Conservation (phyloP, 30 jellyfish, hydroid and myxozoan species). For the Aurelia aurita region DNA sequence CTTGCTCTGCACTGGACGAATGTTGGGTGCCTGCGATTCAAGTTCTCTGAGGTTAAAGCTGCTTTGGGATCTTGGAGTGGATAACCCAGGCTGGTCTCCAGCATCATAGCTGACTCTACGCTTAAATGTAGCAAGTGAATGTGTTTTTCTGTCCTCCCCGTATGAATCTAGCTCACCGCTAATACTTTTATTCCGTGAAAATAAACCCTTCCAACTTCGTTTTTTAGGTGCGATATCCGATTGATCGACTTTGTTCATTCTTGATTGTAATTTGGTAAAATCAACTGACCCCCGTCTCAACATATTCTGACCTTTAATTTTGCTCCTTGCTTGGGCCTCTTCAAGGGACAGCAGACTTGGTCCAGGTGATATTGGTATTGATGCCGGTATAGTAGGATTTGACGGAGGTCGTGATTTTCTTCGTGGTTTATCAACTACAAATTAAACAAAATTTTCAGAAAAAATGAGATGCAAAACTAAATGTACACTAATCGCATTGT, state of each 20-base stretch:
- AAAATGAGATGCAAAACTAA: neutral
- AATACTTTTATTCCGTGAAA: conserved; percentile 72
- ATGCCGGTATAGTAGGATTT: conserved; percentile 82
- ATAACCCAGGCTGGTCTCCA: conserved; percentile 25
- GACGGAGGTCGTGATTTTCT: conserved; percentile 80
- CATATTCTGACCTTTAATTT: conserved; percentile 43
- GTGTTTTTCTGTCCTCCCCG: conserved; percentile 49
- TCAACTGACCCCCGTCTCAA: conserved; percentile 80
- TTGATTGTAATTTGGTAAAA: conserved; percentile 22
- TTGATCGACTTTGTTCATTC: conserved; percentile 24
- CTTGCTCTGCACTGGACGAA: conserved; percentile 42
- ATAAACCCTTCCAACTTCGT: conserved; percentile 90
- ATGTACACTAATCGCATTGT: too few relatives aligned
- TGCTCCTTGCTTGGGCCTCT: conserved; percentile 96
- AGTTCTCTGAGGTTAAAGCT: conserved; percentile 68
- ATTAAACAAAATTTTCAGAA: neutral
- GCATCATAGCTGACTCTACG: conserved; percentile 60
- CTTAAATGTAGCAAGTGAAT: conserved; percentile 44
- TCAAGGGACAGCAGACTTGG: conserved; percentile 94
- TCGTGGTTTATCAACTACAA: conserved; percentile 67
- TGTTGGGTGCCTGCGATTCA: conserved; percentile 28
- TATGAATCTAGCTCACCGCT: conserved; percentile 56
- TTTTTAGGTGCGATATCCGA: conserved; percentile 68
- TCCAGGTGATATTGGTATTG: conserved; percentile 90
- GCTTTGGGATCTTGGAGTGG: conserved; percentile 72